Base-by-base conservation (phyloP, 2,888 invertebrate genomes). In the Leptinotarsa rubiginosa region DNA sequence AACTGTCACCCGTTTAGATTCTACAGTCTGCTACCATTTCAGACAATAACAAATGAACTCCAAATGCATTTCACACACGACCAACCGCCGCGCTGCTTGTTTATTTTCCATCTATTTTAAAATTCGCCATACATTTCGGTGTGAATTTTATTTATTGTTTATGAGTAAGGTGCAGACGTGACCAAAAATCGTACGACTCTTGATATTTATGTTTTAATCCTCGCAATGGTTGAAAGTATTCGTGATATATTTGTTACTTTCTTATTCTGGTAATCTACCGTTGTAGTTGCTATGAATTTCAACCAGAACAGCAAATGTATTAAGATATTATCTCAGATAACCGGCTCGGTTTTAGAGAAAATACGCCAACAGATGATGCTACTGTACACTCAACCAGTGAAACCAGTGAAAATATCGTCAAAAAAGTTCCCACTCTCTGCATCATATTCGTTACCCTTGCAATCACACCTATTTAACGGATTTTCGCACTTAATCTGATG, bases 131-230 rank as follows among this genome's bases (percentile, higher is more conserved):
- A 68, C 67, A 49, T 15, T 68, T 47, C 54, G 41, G 52, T 16
- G 54, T 13, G 41, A 54, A 54, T 54, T 67, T 68, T 54, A 68
- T 68, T 68, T 54, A 68, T 68, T 31, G 68, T 54, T 68, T 54
- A 68, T 50, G 67, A 54, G 31, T 62, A 62, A 25, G 52, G 41
- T 54, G 54, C 25, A 22, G n/a, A 68, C 68, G 68, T 68, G 52
- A 68, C 68, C 52, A 13, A 68, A 66, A 68, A n/a, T 68, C 68
- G 41, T 20, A 18, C 41, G 68, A 18, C 52, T 18, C 31, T 18
- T 54, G 31, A 31, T 68, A 68, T 68, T 68, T 54, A 67, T 67
- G 50, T 67, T 67, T 50, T 20, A 67, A 50, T 67, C 52, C 50
- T 49, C 52, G 52, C 50, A 12, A 50, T 52, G 25, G 67, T 20